A percentile compares a stretch with the other conserved stretches of the same genome.
phyloP scores from a whole-genome alignment of 2,797 vertebrate species.

The Tinamus major region DNA sequence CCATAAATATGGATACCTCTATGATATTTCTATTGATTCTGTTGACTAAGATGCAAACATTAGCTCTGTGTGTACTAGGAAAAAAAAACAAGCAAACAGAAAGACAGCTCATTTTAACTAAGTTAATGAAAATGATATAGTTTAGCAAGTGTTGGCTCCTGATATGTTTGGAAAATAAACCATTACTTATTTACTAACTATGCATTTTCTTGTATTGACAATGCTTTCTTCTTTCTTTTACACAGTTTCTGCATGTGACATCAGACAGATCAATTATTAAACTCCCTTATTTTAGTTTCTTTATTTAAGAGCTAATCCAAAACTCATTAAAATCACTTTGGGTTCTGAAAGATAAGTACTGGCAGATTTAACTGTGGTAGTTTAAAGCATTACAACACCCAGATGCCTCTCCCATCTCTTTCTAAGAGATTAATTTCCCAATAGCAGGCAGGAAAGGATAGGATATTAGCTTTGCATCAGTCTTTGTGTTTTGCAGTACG shows the following conservation, averaged over 20 bases:
- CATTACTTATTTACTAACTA: background rate
- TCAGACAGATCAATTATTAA: slow-evolving; percentile 29
- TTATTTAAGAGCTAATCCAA: slow-evolving; percentile 8
- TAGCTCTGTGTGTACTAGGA: background rate
- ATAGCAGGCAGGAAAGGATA: background rate
- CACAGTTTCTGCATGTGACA: background rate
- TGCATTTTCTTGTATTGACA: slow-evolving; percentile 4
- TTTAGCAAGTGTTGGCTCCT: background rate
- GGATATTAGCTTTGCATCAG: background rate
- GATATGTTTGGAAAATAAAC: background rate
- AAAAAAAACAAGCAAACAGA: background rate
- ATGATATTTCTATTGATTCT: background rate
- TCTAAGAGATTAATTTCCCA: background rate
- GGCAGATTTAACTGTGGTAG: slow-evolving; percentile 2
- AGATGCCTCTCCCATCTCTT: slow-evolving; percentile 20
- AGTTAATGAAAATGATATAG: background rate
- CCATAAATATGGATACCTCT: background rate
- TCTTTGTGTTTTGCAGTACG: background rate
- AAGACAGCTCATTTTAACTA: background rate
- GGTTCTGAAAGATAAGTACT: background rate
- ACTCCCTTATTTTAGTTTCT: background rate
- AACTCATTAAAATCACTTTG: background rate
- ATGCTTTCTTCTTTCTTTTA: slow-evolving; percentile 3
- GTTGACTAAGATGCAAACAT: background rate
- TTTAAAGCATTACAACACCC: background rate